Percentiles rank a stretch among this genome's conserved stretches.
These are phyloP conservation scores for Pollachius pollachius DNA, from an alignment of 2,113 vertebrate species.

Conservation along the genomic window DNA sequence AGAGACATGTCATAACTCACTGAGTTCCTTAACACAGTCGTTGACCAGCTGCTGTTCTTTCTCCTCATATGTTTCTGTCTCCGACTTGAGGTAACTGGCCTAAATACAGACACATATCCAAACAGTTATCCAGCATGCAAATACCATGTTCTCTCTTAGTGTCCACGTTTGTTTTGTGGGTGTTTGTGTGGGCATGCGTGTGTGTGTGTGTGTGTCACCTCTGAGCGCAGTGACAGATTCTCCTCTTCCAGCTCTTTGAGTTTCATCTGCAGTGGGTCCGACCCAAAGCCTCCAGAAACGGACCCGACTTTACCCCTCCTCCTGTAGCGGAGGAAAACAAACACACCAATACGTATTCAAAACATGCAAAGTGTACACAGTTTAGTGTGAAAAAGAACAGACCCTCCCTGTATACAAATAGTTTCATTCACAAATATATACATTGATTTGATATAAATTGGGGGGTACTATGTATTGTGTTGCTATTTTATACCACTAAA, in stretches of 20 bases:
- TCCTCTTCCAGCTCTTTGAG: slow-evolving; percentile 94
- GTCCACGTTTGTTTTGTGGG: not conserved
- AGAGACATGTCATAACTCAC: slow-evolving; percentile 65
- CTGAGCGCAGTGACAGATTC: slow-evolving; percentile 91
- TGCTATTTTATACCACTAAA: too few species aligned
- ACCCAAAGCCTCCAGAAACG: slow-evolving; percentile 81
- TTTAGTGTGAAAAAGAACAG: too few species aligned
- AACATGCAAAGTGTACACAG: too few species aligned
- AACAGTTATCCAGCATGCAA: not conserved
- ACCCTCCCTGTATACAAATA: too few species aligned
- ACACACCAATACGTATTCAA: slow-evolving; percentile 1
- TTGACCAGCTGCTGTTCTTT: slow-evolving; percentile 97
- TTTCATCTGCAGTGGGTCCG: slow-evolving; percentile 90
- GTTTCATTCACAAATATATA: too few species aligned
- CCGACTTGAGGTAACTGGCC: slow-evolving; percentile 92
- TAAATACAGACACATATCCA: slow-evolving; percentile 42
- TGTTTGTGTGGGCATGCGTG: too few species aligned
- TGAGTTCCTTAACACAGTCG: slow-evolving; percentile 96
- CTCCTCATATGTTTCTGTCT: slow-evolving; percentile 95
- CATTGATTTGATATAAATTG: too few species aligned
- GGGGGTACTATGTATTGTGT: too few species aligned
- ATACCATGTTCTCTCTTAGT: too few species aligned
- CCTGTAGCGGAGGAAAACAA: slow-evolving; percentile 58
- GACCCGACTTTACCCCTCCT: slow-evolving; percentile 79
- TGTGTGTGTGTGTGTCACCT: slow-evolving; percentile 72